Evolutionary conservation across 2,888 invertebrate species (phyloP), one percentile per base, ranked within the genome.

Genomic region (Erpobdella octoculata): DNA sequence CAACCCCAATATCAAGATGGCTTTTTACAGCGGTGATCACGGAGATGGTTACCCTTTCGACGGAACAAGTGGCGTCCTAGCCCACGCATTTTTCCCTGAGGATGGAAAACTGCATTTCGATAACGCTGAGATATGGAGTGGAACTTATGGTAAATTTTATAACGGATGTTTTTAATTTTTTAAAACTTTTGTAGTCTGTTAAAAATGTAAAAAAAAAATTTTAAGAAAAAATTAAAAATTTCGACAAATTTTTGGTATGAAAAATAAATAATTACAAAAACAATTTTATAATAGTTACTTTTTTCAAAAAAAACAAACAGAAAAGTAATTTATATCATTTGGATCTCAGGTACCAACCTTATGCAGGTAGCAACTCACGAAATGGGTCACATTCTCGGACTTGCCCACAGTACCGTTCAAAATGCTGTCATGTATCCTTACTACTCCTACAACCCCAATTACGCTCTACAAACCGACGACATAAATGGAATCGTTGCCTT

Each of bases 401-500:
- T 65, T 9, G 38, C 37, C 8, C 66, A 65, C 25, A 35, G 37
- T 6, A 65, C 18, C 5, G 36, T 37, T 28, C 3, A 21, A 12
- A 4, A 6, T 9, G 33, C 66, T 9, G 66, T 65, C n/a, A 65
- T 65, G 66, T 65, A 65, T 37, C 31, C 66, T n/a, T 35, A 18
- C 28, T 65, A 65, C 38, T 37, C 33, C 4, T 65, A 65, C 38
- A 2, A 15, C 9, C n/a, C 36, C 3, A 36, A 21, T 33, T 70
- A 15, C 77, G 73, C 3, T 79, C 76, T 65, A 12, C 35, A 36
- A 9, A 5, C n/a, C 21, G 66, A 65, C 28, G 66, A 65, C 25
- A 38, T 65, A 18, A 38, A 25, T 78, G 80, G 80, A 80, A 74
- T 76, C 77, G 72, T 80, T 79, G 53, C 75, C 58, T 75, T 77